A percentile compares a stretch with the other conserved stretches of the same genome.
Evolutionary conservation across 2,113 vertebrate genomes (phyloP).

Genomic region (Dipodomys ordii): DNA sequence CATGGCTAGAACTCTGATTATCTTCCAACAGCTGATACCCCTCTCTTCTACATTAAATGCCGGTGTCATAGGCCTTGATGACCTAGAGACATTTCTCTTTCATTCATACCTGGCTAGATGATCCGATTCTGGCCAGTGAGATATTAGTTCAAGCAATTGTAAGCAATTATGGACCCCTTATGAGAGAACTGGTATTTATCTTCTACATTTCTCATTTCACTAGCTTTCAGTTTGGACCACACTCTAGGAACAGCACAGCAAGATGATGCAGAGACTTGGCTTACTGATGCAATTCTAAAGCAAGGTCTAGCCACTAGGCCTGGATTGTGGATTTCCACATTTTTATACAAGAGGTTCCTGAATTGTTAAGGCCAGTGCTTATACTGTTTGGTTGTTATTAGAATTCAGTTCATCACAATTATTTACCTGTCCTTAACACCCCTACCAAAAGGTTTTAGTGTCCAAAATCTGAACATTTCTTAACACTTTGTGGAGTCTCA

Average conservation of each 20-base stretch:
- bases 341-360: not conserved
- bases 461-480: conserved; percentile 34
- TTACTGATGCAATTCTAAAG: not conserved
- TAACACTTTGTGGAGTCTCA: conserved; percentile 15
- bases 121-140: not conserved
- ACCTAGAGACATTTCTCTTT: not conserved
- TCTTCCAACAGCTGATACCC: not conserved
- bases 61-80: not conserved
- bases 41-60: not conserved
- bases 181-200: not conserved
- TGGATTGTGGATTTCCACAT: not conserved
- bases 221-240: not conserved
- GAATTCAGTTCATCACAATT: not conserved
- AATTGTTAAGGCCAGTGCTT: not conserved
- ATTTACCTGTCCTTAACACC: not conserved
- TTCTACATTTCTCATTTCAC: not conserved
- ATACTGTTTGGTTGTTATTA: not conserved
- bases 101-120: not conserved
- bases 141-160: not conserved
- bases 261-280: not conserved
- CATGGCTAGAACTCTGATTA: not conserved
- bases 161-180: not conserved
- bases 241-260: not conserved
- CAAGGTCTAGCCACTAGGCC: not conserved
- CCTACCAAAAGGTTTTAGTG: not conserved